Conservation (phyloP, 2,113 vertebrate species). For the Ameiurus melas region DNA sequence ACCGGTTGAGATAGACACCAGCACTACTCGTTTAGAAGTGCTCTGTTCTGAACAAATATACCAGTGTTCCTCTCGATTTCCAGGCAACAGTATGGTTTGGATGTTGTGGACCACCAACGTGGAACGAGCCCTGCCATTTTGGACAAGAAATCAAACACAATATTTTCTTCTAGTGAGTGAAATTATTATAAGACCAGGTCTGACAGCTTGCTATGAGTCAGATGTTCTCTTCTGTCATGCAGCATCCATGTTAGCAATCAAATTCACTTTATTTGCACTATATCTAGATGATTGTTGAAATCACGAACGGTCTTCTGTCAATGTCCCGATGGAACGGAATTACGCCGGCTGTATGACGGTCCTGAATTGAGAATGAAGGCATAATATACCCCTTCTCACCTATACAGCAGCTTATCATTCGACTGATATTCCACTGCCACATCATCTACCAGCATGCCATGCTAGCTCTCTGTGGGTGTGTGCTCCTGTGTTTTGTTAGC, state of each 20-base stretch:
- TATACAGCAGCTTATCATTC: too few species aligned
- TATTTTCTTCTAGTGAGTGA: constrained; percentile 26
- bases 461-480: constrained; percentile 24
- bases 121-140: constrained; percentile 33
- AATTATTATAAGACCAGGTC: constrained; percentile 20
- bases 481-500: constrained; percentile 35
- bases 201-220: constrained; percentile 25
- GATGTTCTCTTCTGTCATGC: constrained; percentile 18
- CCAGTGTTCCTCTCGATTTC: constrained; percentile 3
- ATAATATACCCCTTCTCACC: neutral
- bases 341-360: neutral
- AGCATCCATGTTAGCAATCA: constrained; percentile 4
- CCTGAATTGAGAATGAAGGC: neutral
- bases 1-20: neutral
- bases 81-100: constrained; percentile 28
- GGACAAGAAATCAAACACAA: constrained; percentile 15
- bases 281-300: neutral
- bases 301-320: neutral
- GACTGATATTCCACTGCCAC: constrained; percentile 1
- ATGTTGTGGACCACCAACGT: constrained; percentile 38
- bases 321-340: neutral
- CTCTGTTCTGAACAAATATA: constrained; percentile 24
- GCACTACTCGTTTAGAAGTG: constrained; percentile 2
- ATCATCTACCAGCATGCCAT: neutral
- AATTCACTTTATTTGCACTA: neutral